Percentiles rank a stretch among this genome's conserved stretches.
These are phyloP conservation scores for Tribolium freemani DNA, from an alignment of 2,888 invertebrate species.

Conservation along the genomic window DNA sequence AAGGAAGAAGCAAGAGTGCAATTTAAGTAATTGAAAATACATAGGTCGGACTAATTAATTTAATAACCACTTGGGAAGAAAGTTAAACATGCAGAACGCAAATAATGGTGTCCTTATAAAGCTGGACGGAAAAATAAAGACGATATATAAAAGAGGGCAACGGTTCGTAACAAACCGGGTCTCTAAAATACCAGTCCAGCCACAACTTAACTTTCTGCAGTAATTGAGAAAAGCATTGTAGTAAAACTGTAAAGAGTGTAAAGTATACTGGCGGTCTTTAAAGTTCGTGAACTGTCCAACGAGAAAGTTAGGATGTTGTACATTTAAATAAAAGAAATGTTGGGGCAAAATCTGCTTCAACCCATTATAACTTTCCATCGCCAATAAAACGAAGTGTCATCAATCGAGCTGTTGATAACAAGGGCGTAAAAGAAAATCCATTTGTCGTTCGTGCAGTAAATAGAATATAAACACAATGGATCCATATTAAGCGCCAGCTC, in stretches of 20 bases:
- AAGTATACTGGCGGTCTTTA: background rate
- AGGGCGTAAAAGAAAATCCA: constrained; percentile 41
- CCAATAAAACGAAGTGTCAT: background rate
- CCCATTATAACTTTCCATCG: background rate
- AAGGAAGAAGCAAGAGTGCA: background rate
- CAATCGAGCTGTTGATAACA: constrained; percentile 20
- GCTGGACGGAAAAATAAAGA: background rate
- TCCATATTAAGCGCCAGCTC: constrained; percentile 34
- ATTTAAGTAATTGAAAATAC: constrained; percentile 11
- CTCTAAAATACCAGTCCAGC: background rate
- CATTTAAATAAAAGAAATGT: background rate
- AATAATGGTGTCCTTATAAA: background rate
- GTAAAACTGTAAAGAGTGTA: background rate
- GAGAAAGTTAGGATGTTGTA: background rate
- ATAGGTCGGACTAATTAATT: background rate
- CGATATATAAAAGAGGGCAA: too few species aligned
- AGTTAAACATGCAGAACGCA: background rate
- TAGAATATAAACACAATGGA: constrained; percentile 39
- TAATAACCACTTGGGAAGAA: background rate
- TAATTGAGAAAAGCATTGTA: background rate
- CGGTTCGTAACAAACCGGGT: too few species aligned
- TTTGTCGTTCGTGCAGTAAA: constrained; percentile 40
- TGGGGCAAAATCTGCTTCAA: background rate
- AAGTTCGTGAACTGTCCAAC: background rate
- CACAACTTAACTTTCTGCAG: background rate